Percentiles rank a stretch among this genome's conserved stretches.
These are phyloP conservation scores for Temnothorax nylanderi DNA, from an alignment of 1,140 invertebrate genomes.

Conservation along the genomic window DNA sequence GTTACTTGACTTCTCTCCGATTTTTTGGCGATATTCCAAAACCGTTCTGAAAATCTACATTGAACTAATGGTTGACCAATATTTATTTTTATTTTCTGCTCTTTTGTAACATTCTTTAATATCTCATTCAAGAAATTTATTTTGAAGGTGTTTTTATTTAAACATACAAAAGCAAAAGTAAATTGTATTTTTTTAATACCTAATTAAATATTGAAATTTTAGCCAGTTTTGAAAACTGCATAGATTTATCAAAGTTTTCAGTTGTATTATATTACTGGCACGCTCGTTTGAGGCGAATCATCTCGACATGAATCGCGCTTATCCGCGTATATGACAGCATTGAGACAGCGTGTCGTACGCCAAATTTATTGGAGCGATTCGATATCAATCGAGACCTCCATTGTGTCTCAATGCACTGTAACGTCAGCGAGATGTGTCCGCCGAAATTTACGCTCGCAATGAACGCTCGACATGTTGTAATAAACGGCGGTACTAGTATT, in stretches of 20 bases:
- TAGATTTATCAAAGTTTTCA: neutral
- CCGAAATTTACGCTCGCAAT: constrained; percentile 48
- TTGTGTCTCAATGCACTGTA: constrained; percentile 54
- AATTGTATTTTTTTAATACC: neutral
- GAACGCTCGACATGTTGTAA: constrained; percentile 33
- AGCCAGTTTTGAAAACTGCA: neutral
- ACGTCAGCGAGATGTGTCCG: constrained; percentile 31
- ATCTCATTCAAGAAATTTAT: neutral
- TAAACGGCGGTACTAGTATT: constrained; percentile 48
- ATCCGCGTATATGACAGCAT: constrained; percentile 43
- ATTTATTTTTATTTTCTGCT: neutral
- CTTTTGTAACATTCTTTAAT: neutral
- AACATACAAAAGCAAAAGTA: neutral
- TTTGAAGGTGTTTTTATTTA: neutral
- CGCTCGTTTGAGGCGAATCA: neutral
- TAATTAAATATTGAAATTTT: neutral
- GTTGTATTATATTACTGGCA: neutral
- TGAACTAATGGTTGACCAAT: neutral
- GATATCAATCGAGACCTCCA: constrained; percentile 50
- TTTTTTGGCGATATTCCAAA: neutral
- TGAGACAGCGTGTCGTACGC: constrained; percentile 36
- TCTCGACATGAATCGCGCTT: constrained; percentile 27
- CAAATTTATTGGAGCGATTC: constrained; percentile 53
- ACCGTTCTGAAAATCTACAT: neutral
- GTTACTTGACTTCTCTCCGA: neutral